Percentiles rank a stretch among this genome's conserved stretches.
These are phyloP conservation scores for Microplitis mediator DNA, from an alignment of 1,140 invertebrate genomes.

Conservation along the genomic window DNA sequence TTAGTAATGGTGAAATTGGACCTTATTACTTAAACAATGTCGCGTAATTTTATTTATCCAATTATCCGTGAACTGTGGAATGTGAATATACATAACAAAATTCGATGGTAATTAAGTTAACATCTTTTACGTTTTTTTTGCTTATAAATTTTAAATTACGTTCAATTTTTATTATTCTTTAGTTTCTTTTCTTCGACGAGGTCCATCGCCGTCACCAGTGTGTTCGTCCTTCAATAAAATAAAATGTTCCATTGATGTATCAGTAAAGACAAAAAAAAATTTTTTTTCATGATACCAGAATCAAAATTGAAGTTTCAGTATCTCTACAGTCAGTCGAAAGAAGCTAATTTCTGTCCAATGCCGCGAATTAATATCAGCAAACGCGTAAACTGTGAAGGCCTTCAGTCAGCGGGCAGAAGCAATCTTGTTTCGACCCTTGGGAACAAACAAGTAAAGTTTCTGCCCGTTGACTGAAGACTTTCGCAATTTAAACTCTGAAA, in stretches of 20 bases:
- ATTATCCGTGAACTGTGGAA: conserved; percentile 44
- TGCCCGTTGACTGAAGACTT: too few relatives aligned
- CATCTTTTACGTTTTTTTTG: background rate
- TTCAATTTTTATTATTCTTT: conserved; percentile 42
- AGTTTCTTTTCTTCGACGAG: conserved; percentile 59
- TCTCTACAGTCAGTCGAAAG: too few relatives aligned
- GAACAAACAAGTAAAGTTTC: too few relatives aligned
- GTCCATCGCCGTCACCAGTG: conserved; percentile 44
- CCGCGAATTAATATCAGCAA: too few relatives aligned
- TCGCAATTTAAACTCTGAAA: too few relatives aligned
- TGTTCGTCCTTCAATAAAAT: conserved; percentile 30
- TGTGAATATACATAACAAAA: conserved; percentile 46
- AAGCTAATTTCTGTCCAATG: too few relatives aligned
- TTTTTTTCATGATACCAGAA: background rate
- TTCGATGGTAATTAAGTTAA: conserved; percentile 32
- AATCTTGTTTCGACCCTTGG: too few relatives aligned
- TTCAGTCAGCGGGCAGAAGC: too few relatives aligned
- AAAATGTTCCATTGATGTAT: conserved; percentile 6
- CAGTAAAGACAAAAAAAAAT: background rate
- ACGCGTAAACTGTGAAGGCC: too few relatives aligned
- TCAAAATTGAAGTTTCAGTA: too few relatives aligned
- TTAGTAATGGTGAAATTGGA: conserved; percentile 34
- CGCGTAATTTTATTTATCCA: conserved; percentile 33
- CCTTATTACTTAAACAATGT: conserved; percentile 28
- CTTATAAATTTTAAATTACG: background rate